Conservation (phyloP, 2,113 vertebrate genomes). For the Tringa solitaria region DNA sequence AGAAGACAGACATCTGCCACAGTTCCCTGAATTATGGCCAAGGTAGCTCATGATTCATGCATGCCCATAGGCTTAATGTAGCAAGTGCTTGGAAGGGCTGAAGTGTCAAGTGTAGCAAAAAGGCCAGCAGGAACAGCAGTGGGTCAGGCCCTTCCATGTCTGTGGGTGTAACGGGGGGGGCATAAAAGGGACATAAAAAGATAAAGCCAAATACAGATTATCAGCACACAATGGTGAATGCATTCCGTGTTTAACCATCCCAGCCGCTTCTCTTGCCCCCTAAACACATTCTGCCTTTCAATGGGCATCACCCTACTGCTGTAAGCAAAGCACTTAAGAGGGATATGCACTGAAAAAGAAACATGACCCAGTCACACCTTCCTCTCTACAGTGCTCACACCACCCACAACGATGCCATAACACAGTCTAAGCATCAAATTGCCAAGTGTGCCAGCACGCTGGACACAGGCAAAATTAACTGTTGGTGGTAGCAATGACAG, state of each 20-base stretch:
- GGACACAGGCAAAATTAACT: neutral
- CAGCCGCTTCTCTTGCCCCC: neutral
- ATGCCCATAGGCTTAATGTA: neutral
- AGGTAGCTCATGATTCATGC: constrained; percentile 34
- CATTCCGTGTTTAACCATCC: neutral
- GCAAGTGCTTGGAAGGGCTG: neutral
- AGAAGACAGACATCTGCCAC: constrained; percentile 39
- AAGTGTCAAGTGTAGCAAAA: neutral
- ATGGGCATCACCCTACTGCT: neutral
- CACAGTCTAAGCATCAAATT: neutral
- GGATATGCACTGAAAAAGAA: neutral
- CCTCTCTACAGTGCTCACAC: neutral
- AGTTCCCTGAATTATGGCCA: constrained; percentile 27
- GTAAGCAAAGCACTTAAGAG: neutral
- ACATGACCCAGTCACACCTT: neutral
- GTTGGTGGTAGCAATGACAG: neutral
- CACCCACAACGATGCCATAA: neutral
- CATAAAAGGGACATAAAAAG: neutral
- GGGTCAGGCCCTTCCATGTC: neutral
- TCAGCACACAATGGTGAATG: neutral
- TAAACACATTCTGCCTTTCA: neutral
- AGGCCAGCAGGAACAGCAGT: neutral
- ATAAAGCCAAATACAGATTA: neutral
- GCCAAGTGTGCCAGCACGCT: rapidly evolving
- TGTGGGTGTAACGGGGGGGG: neutral